These are phyloP conservation scores for Euglossa dilemma DNA, from an alignment of 1,140 invertebrate genomes.

Conservation along the genomic window DNA sequence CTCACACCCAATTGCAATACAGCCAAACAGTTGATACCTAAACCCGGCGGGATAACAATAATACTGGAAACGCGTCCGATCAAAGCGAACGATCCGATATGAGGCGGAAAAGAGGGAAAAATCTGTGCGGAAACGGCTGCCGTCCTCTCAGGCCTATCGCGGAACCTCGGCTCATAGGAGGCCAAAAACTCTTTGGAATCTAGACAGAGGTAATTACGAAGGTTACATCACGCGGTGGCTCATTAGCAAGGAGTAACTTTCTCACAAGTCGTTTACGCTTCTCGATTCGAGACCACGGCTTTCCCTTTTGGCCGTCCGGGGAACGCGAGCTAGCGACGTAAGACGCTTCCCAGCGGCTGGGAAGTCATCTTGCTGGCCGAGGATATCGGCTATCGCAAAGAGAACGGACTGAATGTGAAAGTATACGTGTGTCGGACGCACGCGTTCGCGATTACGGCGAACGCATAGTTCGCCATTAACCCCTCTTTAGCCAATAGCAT, in stretches of 20 bases:
- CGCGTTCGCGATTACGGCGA: conserved; percentile 66
- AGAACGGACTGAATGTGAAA: conserved; percentile 64
- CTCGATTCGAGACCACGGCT: background rate
- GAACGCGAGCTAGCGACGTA: background rate
- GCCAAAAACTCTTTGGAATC: background rate
- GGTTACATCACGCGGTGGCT: background rate
- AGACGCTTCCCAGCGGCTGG: background rate
- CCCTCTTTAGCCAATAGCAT: conserved; percentile 70
- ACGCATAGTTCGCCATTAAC: conserved; percentile 73
- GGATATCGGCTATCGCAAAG: conserved; percentile 52
- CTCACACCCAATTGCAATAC: too few species aligned
- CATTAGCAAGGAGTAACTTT: background rate
- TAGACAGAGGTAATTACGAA: background rate
- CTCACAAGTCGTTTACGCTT: background rate
- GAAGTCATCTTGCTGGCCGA: conserved; percentile 9
- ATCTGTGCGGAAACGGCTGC: too few species aligned
- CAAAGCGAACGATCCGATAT: too few species aligned
- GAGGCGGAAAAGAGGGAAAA: too few species aligned
- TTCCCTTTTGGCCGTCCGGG: background rate
- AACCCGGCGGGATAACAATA: too few species aligned
- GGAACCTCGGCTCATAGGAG: background rate
- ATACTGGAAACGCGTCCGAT: too few species aligned
- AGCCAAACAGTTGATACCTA: too few species aligned
- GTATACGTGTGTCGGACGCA: conserved; percentile 42
- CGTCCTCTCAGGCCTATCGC: too few species aligned